Conservation (phyloP, 2,888 invertebrate genomes). For the Lycocerus yunnanus region DNA sequence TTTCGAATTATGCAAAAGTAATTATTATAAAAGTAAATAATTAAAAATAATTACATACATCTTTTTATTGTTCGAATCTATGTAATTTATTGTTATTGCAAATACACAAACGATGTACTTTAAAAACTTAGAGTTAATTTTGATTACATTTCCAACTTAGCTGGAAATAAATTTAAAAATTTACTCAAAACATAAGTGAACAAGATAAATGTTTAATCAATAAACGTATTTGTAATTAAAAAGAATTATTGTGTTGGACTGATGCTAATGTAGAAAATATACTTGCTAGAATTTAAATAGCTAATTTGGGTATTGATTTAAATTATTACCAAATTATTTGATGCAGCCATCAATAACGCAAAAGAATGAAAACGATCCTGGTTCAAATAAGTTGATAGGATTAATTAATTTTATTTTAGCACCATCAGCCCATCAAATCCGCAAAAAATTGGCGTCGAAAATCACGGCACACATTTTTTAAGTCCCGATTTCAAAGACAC, state of each 20-base stretch:
- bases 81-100: neutral
- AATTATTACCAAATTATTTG: neutral
- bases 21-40: neutral
- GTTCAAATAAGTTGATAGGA: neutral
- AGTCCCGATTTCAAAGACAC: neutral
- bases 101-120: neutral
- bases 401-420: neutral
- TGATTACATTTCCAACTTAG: neutral
- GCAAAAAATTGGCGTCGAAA: neutral
- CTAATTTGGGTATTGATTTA: neutral
- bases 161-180: neutral
- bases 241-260: neutral
- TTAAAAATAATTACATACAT: neutral
- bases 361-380: neutral
- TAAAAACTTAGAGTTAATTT: neutral
- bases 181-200: neutral
- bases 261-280: neutral
- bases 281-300: neutral
- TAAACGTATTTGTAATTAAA: neutral
- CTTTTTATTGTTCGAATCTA: neutral
- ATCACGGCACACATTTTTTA: neutral
- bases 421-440: neutral
- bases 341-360: neutral
- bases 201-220: neutral
- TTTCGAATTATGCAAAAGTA: neutral